Evolutionary conservation across 2,888 invertebrate genomes (phyloP), one percentile per base, ranked within the genome.

Genomic region (Dorcus parallelipipedus): DNA sequence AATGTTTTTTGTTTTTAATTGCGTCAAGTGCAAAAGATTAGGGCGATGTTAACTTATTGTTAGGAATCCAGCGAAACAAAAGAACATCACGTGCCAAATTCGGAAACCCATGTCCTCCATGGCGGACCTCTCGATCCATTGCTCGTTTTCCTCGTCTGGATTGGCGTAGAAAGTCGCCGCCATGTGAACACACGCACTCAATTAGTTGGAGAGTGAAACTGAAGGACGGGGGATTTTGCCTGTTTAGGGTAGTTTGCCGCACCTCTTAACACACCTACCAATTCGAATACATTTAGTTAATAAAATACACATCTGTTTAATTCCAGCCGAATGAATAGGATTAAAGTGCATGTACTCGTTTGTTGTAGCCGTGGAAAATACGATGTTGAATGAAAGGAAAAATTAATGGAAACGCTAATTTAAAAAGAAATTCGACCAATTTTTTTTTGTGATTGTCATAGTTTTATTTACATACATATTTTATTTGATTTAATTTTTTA

Each of bases 21-120:
- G 3, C 20, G 20, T 20, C 20, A 20, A 20, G 20, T 20, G 20
- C 2, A 20, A 3, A 20, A 2, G 20, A 2, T 2, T 2, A 2
- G 20, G 20, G 20, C 20, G 20, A 3, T 20, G 2, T 20, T 20
- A 80, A 90, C 90, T 82, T 61, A 89, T 70, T 58, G 85, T 78
- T 50, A 86, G 79, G 59, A 88, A 72, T 52, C 84, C 84, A 49
- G 86, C 86, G 57, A 88, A 79, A 70, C 85, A 85, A 61, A 91
- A 79, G 73, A 91, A 88, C 71, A 91, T 84, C 56, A 91, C 81
- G 74, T 94, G 93, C 94, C 94, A 94, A 52, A 89, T 82, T 63
- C 91, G 82, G 70, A 94, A 84, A 26, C 86, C 87, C 67, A 92
- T 83, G 38, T 86, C 88, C 54, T 86, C 86, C 43, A 87, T 76